Evolutionary conservation across 1,140 invertebrate species (phyloP).

Genomic region (Hestina assimilis): DNA sequence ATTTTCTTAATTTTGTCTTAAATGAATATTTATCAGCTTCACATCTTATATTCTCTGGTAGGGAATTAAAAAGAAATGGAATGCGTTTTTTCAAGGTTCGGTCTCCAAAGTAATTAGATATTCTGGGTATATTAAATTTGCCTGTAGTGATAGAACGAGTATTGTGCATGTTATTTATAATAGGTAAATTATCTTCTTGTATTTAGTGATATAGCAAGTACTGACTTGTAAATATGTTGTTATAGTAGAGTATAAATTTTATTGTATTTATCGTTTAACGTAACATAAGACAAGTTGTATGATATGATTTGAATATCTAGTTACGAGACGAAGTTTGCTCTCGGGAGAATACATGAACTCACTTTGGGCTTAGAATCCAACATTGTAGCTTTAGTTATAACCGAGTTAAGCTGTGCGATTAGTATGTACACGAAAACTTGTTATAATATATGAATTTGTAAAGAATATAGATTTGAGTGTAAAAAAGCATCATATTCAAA

Average conservation of each 20-base stretch:
- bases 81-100: too few species aligned
- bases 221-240: background rate
- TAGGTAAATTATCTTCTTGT: background rate
- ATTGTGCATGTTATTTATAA: too few species aligned
- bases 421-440: background rate
- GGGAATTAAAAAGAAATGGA: too few species aligned
- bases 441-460: too few species aligned
- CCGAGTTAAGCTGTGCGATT: background rate
- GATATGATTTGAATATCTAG: slow-evolving; percentile 29
- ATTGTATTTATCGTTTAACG: slow-evolving; percentile 1
- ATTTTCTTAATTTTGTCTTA: too few species aligned
- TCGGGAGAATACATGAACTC: slow-evolving; percentile 15
- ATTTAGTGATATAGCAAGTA: background rate
- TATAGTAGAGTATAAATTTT: slow-evolving; percentile 23
- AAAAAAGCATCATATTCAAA: too few species aligned
- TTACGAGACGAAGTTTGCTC: slow-evolving; percentile 18
- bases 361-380: slow-evolving; percentile 16
- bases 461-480: too few species aligned
- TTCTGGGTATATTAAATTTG: too few species aligned
- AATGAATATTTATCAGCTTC: too few species aligned
- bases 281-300: slow-evolving; percentile 18
- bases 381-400: slow-evolving; percentile 15
- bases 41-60: too few species aligned
- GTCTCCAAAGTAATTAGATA: too few species aligned
- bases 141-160: too few species aligned